Evolutionary conservation across 2,113 vertebrate species (phyloP), one percentile per base, ranked within the genome.

Genomic region (Microcebus lehilahytsara): DNA sequence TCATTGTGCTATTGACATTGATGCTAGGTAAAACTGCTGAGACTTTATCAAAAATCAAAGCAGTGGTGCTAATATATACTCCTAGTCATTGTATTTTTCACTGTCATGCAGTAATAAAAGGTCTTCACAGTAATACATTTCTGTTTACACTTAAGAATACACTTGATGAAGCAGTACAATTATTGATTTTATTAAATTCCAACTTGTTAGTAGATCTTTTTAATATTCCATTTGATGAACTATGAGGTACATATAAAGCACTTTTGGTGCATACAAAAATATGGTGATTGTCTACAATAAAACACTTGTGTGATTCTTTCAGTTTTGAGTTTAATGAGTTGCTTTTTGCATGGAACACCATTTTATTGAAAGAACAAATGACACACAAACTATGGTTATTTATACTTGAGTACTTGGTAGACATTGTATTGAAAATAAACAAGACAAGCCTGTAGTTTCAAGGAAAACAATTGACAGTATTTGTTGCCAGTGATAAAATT

Each of bases 401-500:
- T 27, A 86, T 12, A 78, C 22, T 37, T 95, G 32, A 2, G 12
- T 40, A 81, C 51, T 58, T 81, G 58, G 58, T 67, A 81, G 58
- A 80, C 1, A 58, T 89, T 89, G 80, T 89, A 89, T 69, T 19
- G 7, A 93, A 95, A 93, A 95, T 32, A 95, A 96, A 40, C 17
- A 74, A 84, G 27, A 20, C 46, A 56, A 56, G 53, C 4, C 64
- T 87, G 37, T 62, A 30, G 85, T 67, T 84, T 85, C 42, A 85
- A 89, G n/a, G n/a, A 92, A 93, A 95, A 79, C 49, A 97, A 77
- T 53, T 40, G 71, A 74, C 23, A 34, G 12, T 34, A 23, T 69
- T 80, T 85, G 30, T 56, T 89, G 53, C 34, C 16, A 75, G 30
- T 77, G 58, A 94, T 49, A 89, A 89, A 56, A 71, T 71, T 80